Evolutionary conservation across 2,797 vertebrate species (phyloP).

Genomic region (Fistularia commersonii): DNA sequence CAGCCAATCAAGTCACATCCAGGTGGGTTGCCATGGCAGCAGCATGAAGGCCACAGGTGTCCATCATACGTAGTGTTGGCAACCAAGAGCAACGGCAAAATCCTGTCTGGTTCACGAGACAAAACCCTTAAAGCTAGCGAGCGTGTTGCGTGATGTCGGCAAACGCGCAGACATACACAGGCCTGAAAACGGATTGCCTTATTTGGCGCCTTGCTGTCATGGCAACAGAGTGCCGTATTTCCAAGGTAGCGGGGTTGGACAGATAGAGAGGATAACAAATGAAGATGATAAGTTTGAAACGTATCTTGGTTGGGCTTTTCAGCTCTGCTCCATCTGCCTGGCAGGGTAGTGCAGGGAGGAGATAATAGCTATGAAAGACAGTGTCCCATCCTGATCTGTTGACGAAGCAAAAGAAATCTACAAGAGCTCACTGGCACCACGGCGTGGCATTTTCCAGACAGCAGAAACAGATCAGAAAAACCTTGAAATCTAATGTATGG

Average conservation of each 20-base stretch:
- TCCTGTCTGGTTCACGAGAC: constrained; percentile 23
- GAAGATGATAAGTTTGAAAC: neutral
- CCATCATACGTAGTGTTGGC: neutral
- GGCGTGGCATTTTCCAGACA: no score
- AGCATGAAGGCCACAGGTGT: constrained; percentile 35
- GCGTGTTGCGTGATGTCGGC: constrained; percentile 2
- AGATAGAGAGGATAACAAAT: constrained; percentile 16
- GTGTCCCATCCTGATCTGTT: no score
- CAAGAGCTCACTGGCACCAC: no score
- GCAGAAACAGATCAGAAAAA: no score
- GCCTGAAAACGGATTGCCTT: constrained; percentile 32
- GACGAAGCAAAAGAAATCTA: no score
- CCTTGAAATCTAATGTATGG: no score
- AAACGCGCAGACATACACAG: constrained; percentile 7
- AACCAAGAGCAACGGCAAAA: constrained; percentile 14
- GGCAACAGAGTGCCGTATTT: constrained; percentile 39
- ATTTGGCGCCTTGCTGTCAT: constrained; percentile 43
- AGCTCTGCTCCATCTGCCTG: no score
- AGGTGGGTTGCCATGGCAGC: constrained; percentile 42
- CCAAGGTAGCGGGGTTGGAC: neutral
- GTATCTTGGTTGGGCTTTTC: no score
- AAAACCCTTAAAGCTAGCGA: neutral
- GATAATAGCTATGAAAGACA: no score
- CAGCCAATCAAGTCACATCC: constrained; percentile 14
- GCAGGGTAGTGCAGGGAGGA: no score